Base-by-base conservation (phyloP, 2,888 invertebrate genomes). In the Eumerus sabulonum region DNA sequence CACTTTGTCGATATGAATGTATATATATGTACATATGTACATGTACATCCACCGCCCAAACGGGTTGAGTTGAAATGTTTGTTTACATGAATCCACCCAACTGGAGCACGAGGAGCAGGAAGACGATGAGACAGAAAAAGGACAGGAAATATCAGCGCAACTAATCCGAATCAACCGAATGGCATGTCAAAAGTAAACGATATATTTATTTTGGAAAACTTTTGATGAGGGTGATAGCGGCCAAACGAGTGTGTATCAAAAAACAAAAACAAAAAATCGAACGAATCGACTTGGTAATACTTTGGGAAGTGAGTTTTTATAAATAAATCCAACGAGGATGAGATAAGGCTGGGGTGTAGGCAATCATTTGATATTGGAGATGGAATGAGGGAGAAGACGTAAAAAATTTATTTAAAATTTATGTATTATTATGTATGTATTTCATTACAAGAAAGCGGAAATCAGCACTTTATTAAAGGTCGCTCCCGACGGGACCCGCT, bases 61-160 rank as follows among this genome's bases (percentile, higher is more conserved):
- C 27, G 27, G 64, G 51, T 48, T 51, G 51, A 72, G 57, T 45
- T 71, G n/a, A n/a, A n/a, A n/a, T n/a, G n/a, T n/a, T n/a, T 27
- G 64, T 72, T 72, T 72, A 72, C 72, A 72, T 45, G 44, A 72
- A 64, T 72, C 51, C 51, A 57, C 57, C 64, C 45, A 57, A 16
- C 57, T 38, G 17, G 45, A 59, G 17, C 27, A 27, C n/a, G 27
- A 27, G 7, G 7, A 7, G 27, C 27, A 27, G 27, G 3, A 7
- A 27, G 27, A 27, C 7, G 27, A 27, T 2, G 7, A 7, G 35
- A 27, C 48, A 27, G 50, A 48, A 48, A 48, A 27, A 59, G 13
- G 11, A 38, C 11, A 19, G 12, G 50, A 27, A 27, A 27, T 7
- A 27, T n/a, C 27, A 4, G 27, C 27, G 27, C 27, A 27, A 27